These are phyloP conservation scores for Penelope pileata DNA, from an alignment of 2,113 vertebrate species.

Conservation along the genomic window DNA sequence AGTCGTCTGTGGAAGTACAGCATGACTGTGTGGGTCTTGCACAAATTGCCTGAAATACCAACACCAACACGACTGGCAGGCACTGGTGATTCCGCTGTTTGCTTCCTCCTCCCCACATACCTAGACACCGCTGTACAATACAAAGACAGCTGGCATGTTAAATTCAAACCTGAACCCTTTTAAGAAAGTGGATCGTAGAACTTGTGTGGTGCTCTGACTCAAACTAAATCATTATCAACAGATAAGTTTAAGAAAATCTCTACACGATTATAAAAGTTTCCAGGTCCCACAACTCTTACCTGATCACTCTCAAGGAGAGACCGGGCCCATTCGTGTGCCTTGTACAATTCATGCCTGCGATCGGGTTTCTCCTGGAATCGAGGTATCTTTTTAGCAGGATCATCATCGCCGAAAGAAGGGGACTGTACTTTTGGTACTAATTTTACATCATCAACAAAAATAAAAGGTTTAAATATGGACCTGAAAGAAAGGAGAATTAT, in stretches of 20 bases:
- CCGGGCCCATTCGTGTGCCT: conserved; percentile 78
- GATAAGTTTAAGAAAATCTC: not conserved
- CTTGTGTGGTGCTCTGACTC: not conserved
- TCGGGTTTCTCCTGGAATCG: conserved; percentile 82
- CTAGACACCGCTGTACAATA: not conserved
- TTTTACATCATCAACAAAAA: conserved; percentile 84
- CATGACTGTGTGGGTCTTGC: not conserved
- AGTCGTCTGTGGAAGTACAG: not conserved
- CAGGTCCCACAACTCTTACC: conserved; percentile 55
- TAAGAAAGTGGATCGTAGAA: not conserved
- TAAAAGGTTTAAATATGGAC: conserved; percentile 87
- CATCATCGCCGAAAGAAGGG: conserved; percentile 77
- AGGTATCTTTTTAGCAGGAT: conserved; percentile 81
- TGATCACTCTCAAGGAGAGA: conserved; percentile 74
- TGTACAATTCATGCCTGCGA: conserved; percentile 82
- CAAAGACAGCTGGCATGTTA: not conserved
- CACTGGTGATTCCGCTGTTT: not conserved
- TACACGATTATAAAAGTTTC: not conserved
- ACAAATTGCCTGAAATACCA: not conserved
- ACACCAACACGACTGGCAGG: not conserved
- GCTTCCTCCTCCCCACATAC: not conserved
- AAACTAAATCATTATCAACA: not conserved
- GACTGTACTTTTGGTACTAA: conserved; percentile 81
- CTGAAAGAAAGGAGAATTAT: conserved; percentile 69
- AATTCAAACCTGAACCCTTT: not conserved